Evolutionary conservation across 2,113 vertebrate genomes (phyloP).

Genomic region (Nesogale talazaci): DNA sequence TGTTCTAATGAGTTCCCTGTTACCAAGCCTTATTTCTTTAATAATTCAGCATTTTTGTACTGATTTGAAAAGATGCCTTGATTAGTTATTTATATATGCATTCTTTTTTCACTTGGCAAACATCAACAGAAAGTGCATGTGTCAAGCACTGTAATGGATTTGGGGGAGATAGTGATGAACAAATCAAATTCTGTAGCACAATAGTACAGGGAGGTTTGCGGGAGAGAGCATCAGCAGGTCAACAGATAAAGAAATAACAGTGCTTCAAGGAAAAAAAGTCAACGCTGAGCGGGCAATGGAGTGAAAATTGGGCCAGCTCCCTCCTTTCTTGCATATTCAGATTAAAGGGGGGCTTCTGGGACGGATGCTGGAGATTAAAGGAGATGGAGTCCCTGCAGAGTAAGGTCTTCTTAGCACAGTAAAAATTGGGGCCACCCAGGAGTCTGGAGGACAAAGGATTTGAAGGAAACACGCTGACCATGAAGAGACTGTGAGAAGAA

Average conservation of each 20-base stretch:
- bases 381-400: background rate
- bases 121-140: background rate
- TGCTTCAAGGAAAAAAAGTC: background rate
- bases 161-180: background rate
- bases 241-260: background rate
- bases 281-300: background rate
- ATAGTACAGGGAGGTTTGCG: fast-evolving
- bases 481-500: background rate
- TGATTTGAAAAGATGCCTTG: background rate
- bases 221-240: background rate
- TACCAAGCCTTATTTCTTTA: background rate
- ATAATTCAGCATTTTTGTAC: background rate
- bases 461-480: background rate
- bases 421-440: background rate
- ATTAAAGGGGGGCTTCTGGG: background rate
- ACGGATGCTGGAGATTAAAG: background rate
- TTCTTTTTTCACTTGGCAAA: background rate
- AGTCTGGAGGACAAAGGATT: background rate
- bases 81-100: background rate
- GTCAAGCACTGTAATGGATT: background rate
- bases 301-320: background rate
- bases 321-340: background rate
- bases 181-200: background rate
- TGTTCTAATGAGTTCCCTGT: background rate
- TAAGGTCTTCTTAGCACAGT: no score